Evolutionary conservation across 2,888 invertebrate species (phyloP).

Genomic region (Agonopterix heracliana): DNA sequence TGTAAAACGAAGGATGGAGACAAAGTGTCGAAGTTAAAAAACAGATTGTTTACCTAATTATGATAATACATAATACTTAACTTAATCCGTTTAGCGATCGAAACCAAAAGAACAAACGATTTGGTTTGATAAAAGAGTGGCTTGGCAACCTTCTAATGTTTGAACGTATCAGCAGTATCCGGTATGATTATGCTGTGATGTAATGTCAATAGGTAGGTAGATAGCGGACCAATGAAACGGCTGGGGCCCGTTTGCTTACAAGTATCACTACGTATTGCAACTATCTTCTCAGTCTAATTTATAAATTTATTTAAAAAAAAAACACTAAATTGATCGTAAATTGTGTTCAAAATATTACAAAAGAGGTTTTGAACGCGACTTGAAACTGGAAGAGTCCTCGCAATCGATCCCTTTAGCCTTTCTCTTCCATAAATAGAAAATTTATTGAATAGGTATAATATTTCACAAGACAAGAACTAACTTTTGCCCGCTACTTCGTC

Average conservation of each 20-base stretch:
- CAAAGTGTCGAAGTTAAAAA: too few species aligned
- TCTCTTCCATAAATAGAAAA: too few species aligned
- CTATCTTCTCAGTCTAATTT: neutral
- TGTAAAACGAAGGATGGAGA: neutral
- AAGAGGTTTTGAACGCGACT: too few species aligned
- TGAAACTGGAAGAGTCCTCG: too few species aligned
- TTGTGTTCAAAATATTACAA: neutral
- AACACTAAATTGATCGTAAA: neutral
- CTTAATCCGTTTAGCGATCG: neutral
- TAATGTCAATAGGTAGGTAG: conserved; percentile 41
- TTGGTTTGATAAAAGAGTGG: conserved; percentile 30
- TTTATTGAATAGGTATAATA: too few species aligned
- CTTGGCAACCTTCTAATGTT: conserved; percentile 48
- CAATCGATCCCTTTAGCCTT: too few species aligned
- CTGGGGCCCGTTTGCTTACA: conserved; percentile 23
- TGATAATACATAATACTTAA: neutral
- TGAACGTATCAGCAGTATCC: conserved; percentile 49
- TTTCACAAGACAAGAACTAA: too few species aligned
- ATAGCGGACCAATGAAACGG: conserved; percentile 19
- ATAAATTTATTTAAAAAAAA: neutral
- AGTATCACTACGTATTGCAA: conserved; percentile 18
- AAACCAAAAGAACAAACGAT: conserved; percentile 10
- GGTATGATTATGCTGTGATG: conserved; percentile 53
- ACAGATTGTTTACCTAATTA: neutral
- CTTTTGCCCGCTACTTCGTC: too few species aligned